Percentiles rank a stretch among this genome's conserved stretches.
phyloP scores from a whole-genome alignment of 2,113 vertebrate species.

The Pseudorectes ferrugineus region DNA sequence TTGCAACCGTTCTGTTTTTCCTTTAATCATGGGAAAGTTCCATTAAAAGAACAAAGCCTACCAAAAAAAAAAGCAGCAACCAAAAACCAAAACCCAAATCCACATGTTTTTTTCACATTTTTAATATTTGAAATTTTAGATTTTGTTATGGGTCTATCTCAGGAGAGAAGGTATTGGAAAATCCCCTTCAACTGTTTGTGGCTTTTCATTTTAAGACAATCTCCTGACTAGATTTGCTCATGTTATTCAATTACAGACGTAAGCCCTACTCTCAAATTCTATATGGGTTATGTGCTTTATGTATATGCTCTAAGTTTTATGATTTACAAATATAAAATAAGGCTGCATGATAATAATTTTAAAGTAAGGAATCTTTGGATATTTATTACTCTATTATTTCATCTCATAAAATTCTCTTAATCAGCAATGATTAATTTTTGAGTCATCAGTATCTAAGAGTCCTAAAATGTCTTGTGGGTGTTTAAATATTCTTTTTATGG shows the following conservation, averaged over 20 bases:
- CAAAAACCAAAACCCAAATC: neutral
- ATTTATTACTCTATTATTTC: slow-evolving; percentile 21
- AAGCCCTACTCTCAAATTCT: neutral
- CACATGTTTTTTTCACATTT: neutral
- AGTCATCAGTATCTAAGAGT: neutral
- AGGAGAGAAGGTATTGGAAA: neutral
- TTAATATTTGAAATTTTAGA: neutral
- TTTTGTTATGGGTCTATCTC: neutral
- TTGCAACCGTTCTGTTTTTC: neutral
- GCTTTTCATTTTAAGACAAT: neutral
- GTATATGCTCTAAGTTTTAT: neutral
- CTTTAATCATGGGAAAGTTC: slow-evolving; percentile 24
- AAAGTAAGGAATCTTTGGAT: neutral
- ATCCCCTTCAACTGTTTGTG: neutral
- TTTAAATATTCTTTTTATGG: neutral
- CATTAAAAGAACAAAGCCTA: neutral
- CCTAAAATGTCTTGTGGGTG: neutral
- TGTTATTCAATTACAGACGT: neutral
- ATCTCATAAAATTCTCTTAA: neutral
- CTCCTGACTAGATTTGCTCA: neutral
- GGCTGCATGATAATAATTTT: neutral
- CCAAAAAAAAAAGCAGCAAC: neutral
- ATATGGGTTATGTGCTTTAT: neutral
- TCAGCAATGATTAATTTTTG: slow-evolving; percentile 13
- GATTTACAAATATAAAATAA: neutral